These are phyloP conservation scores for Adela reaumurella DNA, from an alignment of 2,888 invertebrate species.

Conservation along the genomic window DNA sequence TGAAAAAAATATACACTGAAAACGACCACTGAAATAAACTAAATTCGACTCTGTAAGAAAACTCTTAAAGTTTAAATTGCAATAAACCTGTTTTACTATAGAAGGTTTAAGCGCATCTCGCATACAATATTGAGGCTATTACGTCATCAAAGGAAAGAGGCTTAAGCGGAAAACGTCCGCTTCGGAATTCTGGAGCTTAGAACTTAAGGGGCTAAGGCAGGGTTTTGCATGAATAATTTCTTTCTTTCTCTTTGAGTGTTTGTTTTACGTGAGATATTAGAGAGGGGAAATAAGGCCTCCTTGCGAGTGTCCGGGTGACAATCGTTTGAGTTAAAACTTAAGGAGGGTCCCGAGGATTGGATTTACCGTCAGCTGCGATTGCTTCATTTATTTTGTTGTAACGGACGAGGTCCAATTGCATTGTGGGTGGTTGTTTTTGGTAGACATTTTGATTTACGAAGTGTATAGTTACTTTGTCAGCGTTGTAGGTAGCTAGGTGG, in stretches of 20 bases:
- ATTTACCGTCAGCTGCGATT: background rate
- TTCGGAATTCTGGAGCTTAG: background rate
- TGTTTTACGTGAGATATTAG: background rate
- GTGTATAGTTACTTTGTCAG: too few relatives aligned
- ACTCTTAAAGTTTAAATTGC: background rate
- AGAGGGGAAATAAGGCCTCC: background rate
- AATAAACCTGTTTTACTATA: background rate
- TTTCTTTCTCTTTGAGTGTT: background rate
- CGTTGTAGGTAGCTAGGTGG: too few relatives aligned
- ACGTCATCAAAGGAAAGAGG: background rate
- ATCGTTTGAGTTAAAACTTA: background rate
- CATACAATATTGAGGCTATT: background rate
- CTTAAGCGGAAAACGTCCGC: background rate
- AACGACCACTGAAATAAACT: background rate
- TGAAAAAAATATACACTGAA: background rate
- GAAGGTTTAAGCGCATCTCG: background rate
- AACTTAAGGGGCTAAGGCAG: background rate
- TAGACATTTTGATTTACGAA: too few relatives aligned
- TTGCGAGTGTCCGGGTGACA: background rate
- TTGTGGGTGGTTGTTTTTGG: too few relatives aligned
- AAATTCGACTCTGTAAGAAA: background rate
- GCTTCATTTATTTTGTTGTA: background rate
- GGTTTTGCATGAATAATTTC: background rate
- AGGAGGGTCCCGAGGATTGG: background rate
- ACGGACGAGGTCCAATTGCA: too few relatives aligned